Percentiles rank a stretch among this genome's conserved stretches.
These are phyloP conservation scores for Caenorhabditis angaria DNA, from an alignment of 2,888 invertebrate species.

Conservation along the genomic window DNA sequence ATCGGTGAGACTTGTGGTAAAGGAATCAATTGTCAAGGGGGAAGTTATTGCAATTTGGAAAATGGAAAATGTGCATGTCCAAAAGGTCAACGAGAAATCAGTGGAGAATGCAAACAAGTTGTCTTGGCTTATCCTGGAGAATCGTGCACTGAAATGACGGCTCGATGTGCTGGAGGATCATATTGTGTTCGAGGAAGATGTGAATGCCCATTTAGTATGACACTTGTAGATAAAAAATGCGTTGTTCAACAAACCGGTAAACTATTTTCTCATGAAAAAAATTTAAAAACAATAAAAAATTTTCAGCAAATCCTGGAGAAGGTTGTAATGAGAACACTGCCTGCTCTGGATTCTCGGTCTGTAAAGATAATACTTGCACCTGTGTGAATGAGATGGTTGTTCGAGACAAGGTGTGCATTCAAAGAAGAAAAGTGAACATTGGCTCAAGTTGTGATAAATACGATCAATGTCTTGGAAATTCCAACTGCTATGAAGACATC, in stretches of 20 bases:
- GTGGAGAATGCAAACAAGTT: conserved; percentile 34
- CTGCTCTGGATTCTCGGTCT: conserved; percentile 62
- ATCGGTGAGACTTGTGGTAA: conserved; percentile 60
- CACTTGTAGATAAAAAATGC: conserved; percentile 47
- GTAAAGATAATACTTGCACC: conserved; percentile 59
- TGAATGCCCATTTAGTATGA: conserved; percentile 49
- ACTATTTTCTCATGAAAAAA: neutral
- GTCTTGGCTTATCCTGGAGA: conserved; percentile 48
- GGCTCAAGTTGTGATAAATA: conserved; percentile 62
- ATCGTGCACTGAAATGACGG: conserved; percentile 31
- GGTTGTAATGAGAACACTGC: conserved; percentile 44
- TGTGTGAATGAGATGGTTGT: conserved; percentile 43
- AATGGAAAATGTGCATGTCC: conserved; percentile 55
- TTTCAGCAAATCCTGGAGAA: conserved; percentile 52
- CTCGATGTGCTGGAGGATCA: conserved; percentile 50
- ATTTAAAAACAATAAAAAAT: neutral
- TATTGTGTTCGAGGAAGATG: conserved; percentile 52
- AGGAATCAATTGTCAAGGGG: conserved; percentile 62
- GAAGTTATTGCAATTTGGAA: conserved; percentile 57
- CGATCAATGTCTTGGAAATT: conserved; percentile 61
- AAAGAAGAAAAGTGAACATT: conserved; percentile 55
- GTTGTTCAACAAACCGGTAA: conserved; percentile 42
- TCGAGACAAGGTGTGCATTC: conserved; percentile 32
- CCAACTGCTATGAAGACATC: conserved; percentile 59
- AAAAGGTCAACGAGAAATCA: conserved; percentile 40